Base-by-base conservation (phyloP, 2,797 vertebrate genomes). In the Acanthiza pusilla region DNA sequence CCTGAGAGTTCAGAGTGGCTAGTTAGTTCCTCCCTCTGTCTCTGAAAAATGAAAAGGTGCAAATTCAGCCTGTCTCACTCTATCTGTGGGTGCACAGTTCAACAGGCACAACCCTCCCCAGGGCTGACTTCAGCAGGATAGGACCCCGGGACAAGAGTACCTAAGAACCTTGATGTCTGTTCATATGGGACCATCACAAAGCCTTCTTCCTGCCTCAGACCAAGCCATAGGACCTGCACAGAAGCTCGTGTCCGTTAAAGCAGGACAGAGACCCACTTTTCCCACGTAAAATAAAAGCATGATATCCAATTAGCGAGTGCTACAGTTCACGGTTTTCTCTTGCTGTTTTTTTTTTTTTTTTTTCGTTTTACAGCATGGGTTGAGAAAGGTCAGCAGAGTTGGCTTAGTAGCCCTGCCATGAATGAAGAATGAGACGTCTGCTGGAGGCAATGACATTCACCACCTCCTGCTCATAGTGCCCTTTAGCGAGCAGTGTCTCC, bases 391-490 rank as follows among this genome's bases (percentile, higher is more conserved):
- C 93, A 94, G 62, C 48, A 63, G 77, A 87, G 72, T 72, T 77
- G 57, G 48, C 73, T 92, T 91, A 66, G 58, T 88, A 95, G 91
- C 36, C 63, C 57, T 66, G 77, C 81, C 67, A 88, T 67, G 88
- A 95, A 94, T 95, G 96, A 94, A 94, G 91, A 96, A 95, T 71
- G 70, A 90, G 91, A 65, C 1, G 34, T 58, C 81, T 95, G 89
- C 94, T 91, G 36, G 83, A 88, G 84, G 55, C 79, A 87, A 45
- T 77, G 91, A 96, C 87, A 93, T 95, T 80, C 70, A 89, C 47
- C 66, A 80, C 82, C 70, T 91, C 85, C 47, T 1, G 5, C 84
- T 92, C 67, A 5, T 29, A 75, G 27, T 73, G 88, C 89, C 81
- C 85, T 95, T 94, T 84, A 95, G 94, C 81, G 91, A 75, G 86